Base-by-base conservation (phyloP, 2,113 vertebrate species). In the Ameiurus melas region DNA sequence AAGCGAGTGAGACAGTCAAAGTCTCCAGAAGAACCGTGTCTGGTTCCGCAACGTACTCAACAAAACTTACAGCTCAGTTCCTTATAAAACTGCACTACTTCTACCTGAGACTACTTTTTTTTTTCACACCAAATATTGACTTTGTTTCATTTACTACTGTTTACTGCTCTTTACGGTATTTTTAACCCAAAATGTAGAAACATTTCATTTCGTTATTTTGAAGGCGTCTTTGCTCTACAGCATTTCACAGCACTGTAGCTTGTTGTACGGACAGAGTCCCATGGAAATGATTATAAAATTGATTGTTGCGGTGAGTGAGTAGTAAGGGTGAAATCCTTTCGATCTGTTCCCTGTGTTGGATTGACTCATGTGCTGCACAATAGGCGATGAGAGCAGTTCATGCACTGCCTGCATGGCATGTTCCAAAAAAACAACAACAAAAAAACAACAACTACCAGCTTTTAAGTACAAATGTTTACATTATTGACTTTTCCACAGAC, bases 281-380 rank as follows among this genome's bases (percentile, higher is more conserved):
- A 5, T 86, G 71, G 30, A 60, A 86, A 62, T 58, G 8, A 30
- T 55, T 55, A n/a, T 47, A 13, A n/a, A 27, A 60, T 1, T 64
- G 73, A 60, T 53, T 83, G 87, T 30, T 77, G 62, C 8, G 64
- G 84, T 62, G 75, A 53, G 77, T n/a, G 27, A 79, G 27, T 17
- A n/a, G 27, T 51, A 25, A 7, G 51, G n/a, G 47, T 14, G 51
- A 86, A 83, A 81, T 71, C 17, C 60, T 36, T 68, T 88, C 8
- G 55, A 43, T 57, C 66, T 33, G 75, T 55, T 33, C n/a, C 2
- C 66, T 33, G 66, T 39, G 75, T 64, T 82, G 60, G 19, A 22
- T 43, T 43, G 60, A 25, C 70, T 71, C 66, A 62, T 79, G 70
- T 80, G 80, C 57, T 57, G 22, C n/a, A 84, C 71, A 84, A 30